Evolutionary conservation across 1,140 invertebrate species (phyloP).

Genomic region (Sinonovacula constricta): DNA sequence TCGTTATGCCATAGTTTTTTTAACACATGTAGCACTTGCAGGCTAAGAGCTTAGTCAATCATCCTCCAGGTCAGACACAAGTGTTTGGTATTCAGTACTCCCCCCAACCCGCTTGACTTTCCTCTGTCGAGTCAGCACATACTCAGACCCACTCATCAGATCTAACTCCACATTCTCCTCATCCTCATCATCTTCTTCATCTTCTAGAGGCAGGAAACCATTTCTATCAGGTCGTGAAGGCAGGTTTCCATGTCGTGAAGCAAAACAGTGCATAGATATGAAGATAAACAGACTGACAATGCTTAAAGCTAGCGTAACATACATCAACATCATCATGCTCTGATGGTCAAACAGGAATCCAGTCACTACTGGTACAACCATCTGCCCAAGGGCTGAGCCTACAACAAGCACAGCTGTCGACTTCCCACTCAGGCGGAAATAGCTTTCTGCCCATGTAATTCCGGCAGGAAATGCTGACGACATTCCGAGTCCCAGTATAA

Average conservation of each 20-base stretch:
- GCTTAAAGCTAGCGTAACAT: slow-evolving; percentile 68
- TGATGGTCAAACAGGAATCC: slow-evolving; percentile 73
- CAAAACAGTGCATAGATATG: slow-evolving; percentile 70
- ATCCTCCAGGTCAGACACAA: slow-evolving; percentile 44
- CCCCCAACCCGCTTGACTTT: slow-evolving; percentile 5
- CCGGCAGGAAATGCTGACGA: slow-evolving; percentile 80
- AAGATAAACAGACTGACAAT: slow-evolving; percentile 63
- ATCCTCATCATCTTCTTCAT: slow-evolving; percentile 39
- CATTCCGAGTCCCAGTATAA: slow-evolving; percentile 78
- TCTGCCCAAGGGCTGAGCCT: slow-evolving; percentile 80
- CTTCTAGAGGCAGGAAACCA: slow-evolving; percentile 56
- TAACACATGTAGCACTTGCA: too few relatives aligned
- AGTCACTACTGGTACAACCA: slow-evolving; percentile 76
- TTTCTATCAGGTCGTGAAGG: slow-evolving; percentile 11
- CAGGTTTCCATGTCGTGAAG: slow-evolving; percentile 43
- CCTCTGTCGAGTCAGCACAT: neutral
- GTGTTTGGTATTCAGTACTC: slow-evolving; percentile 28
- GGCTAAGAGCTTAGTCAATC: slow-evolving; percentile 32
- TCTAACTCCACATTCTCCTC: slow-evolving; percentile 57
- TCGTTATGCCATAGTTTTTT: too few relatives aligned
- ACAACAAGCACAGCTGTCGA: slow-evolving; percentile 80
- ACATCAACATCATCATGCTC: slow-evolving; percentile 76
- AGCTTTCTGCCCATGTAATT: slow-evolving; percentile 80
- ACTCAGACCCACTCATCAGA: slow-evolving; percentile 38
- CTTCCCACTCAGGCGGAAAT: slow-evolving; percentile 80